Base-by-base conservation (phyloP, 2,113 vertebrate genomes). In the Halcyon malimbica region DNA sequence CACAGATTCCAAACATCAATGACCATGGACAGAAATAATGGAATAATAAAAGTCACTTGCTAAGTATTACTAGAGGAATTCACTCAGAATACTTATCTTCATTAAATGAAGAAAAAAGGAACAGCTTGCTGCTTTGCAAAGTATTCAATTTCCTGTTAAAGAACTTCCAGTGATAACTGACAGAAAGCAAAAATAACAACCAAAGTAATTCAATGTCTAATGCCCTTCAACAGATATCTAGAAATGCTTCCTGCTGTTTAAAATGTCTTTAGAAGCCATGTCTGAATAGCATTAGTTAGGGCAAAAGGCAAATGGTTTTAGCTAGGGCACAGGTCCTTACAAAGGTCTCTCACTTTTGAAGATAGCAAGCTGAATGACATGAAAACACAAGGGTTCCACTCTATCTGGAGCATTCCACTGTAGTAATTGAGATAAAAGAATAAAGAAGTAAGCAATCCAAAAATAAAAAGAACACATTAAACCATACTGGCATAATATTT, bases 291-390 rank as follows among this genome's bases (percentile, higher is more conserved):
- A 8, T 51, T n/a, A 39, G 2, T 31, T 69, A 44, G 11, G 3
- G 11, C 9, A 3, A 89, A 96, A 90, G 6, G 9, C 23, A 76
- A 59, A 87, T 25, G 1, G 2, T 44, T 83, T 83, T 57, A 65
- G 3, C 7, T 50, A 50, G n/a, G 26, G 23, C 37, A 53, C 0
- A 0, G 0, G 5, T 64, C 29, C 13, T 53, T 54, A 37, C 28
- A 60, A 69, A 39, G 26, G 35, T 39, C 2, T 26, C 19, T 54
- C 17, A 39, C 20, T 39, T 64, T 39, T n/a, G 24, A 88, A 13
- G 7, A 14, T 7, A 80, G 2, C 11, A 81, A 57, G 5, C 2
- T 64, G 17, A 69, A 60, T 53, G 74, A 69, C 8, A 4, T 19
- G 11, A 48, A 77, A 80, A 59, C 20, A 28, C 19, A 67, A 33